phyloP scores from a whole-genome alignment of 2,113 vertebrate genomes.

The Aspiorhynchus laticeps region DNA sequence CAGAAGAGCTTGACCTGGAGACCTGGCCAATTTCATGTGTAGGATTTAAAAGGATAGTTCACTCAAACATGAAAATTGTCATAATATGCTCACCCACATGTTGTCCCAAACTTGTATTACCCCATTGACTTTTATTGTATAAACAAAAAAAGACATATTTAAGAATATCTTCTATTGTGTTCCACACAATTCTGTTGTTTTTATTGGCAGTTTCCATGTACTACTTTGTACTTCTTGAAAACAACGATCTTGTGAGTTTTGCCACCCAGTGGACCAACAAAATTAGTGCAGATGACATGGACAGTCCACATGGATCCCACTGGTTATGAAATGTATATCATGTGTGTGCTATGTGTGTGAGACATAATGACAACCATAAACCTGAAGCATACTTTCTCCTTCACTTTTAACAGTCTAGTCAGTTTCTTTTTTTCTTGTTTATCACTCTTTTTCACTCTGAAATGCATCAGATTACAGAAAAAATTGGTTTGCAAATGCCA shows the following conservation, averaged over 20 bases:
- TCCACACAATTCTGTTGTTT: neutral
- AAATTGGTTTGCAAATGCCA: no score
- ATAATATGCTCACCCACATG: neutral
- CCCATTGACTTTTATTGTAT: neutral
- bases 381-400: neutral
- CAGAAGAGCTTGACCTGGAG: neutral
- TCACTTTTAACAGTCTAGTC: no score
- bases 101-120: no score
- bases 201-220: neutral
- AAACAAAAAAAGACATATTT: neutral
- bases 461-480: neutral
- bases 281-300: neutral
- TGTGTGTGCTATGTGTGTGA: no score
- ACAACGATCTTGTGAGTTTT: neutral
- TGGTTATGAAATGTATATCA: neutral
- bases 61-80: neutral
- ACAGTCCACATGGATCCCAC: neutral
- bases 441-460: neutral
- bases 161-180: neutral
- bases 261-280: neutral
- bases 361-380: neutral
- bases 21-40: neutral
- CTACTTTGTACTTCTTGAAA: neutral
- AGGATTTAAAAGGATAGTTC: neutral
- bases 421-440: no score